These are phyloP conservation scores for Tolypeutes matacus DNA, from an alignment of 2,797 vertebrate species.

Conservation along the genomic window DNA sequence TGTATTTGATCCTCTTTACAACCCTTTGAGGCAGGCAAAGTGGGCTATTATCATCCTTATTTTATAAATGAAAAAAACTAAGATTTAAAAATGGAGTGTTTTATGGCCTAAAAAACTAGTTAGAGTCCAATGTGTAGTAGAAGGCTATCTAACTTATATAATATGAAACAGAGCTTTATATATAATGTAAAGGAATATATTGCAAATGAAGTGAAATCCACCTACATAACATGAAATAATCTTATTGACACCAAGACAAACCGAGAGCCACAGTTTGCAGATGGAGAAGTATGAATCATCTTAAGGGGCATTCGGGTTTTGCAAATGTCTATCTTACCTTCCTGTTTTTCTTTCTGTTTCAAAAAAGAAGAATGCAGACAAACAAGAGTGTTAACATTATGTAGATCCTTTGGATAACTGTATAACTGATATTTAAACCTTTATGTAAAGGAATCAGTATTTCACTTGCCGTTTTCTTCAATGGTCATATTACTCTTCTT, in stretches of 20 bases:
- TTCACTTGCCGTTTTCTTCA: background rate
- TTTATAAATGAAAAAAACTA: background rate
- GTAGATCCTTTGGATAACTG: background rate
- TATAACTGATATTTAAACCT: background rate
- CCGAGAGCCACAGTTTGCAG: background rate
- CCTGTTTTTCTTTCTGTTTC: background rate
- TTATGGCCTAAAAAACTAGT: background rate
- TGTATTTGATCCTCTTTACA: background rate
- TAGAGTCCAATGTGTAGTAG: background rate
- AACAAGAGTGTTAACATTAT: background rate
- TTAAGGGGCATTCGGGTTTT: background rate
- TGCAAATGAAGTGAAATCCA: background rate
- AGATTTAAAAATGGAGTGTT: background rate
- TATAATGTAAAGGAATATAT: background rate
- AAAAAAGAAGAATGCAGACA: background rate
- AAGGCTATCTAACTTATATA: background rate
- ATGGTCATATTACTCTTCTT: background rate
- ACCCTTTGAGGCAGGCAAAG: background rate
- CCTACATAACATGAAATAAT: background rate
- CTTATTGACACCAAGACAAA: background rate
- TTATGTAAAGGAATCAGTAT: background rate
- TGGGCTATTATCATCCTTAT: background rate
- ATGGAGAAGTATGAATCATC: background rate
- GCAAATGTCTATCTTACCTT: background rate
- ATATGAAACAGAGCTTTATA: background rate